phyloP scores from a whole-genome alignment of 2,797 vertebrate genomes.

The Chrysocyon brachyurus region DNA sequence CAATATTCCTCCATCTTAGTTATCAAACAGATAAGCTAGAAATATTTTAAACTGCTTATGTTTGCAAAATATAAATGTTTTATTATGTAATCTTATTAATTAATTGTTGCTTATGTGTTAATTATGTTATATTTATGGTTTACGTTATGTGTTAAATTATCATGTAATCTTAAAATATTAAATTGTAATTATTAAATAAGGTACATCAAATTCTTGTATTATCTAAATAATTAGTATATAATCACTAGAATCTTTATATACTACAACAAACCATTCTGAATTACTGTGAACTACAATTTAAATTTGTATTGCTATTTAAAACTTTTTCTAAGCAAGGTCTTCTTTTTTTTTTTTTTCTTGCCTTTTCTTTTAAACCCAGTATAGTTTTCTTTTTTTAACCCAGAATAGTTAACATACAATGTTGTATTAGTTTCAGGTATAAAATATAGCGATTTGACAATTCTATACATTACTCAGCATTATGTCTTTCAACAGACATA shows the following conservation, averaged over 20 bases:
- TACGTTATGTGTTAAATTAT: background rate
- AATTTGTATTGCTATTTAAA: constrained; percentile 12
- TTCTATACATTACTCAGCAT: background rate
- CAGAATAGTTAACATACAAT: background rate
- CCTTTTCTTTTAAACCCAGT: background rate
- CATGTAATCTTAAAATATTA: constrained; percentile 22
- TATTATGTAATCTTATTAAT: background rate
- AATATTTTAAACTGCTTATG: constrained; percentile 41
- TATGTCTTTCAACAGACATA: background rate
- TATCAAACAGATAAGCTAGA: constrained; percentile 23
- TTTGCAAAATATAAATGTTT: constrained; percentile 12
- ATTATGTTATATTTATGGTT: too few species aligned
- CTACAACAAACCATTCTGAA: background rate
- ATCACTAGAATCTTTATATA: constrained; percentile 3
- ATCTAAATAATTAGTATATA: constrained; percentile 22
- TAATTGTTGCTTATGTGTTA: too few species aligned
- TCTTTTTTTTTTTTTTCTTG: background rate
- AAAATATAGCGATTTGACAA: background rate
- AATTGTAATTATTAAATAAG: constrained; percentile 41
- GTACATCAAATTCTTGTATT: background rate
- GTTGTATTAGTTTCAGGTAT: background rate
- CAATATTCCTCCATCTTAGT: background rate
- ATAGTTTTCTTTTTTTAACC: background rate
- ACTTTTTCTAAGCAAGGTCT: background rate
- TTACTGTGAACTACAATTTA: constrained; percentile 24